Base-by-base conservation (phyloP, 37 sponge, comb jelly and placozoan genomes). In the Haliclona indistincta region DNA sequence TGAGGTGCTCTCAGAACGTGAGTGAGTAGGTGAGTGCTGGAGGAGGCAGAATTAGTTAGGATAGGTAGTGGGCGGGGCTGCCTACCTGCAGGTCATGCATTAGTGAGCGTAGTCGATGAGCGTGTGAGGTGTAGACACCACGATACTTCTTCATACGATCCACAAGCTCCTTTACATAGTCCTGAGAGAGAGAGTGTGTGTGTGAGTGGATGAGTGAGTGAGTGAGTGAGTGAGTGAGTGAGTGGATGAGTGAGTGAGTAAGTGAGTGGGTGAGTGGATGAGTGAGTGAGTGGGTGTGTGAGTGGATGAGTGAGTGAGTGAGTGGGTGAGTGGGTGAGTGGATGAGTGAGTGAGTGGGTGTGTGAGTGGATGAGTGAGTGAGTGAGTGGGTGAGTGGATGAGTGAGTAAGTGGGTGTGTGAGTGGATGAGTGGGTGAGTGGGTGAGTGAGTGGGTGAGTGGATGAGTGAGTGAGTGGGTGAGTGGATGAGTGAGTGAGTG, bases 121-220 rank as follows among this genome's bases (percentile, higher is more conserved):
- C 71, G 68, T 81, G 71, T 22, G 67, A 58, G 11, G 67, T 54
- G 54, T 84, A 90, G 4, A 77, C 73, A n/a, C 90, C 90, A 44
- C 51, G 52, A 20, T 71, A 75, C 38, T 74, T 35, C 49, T 73
- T 73, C 29, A 89, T 75, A 8, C 73, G 74, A 25, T 38, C 28
- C 2, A 79, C 38, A 3, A 84, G 38, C 4, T 32, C n/a, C 25
- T 42, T 49, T 10, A 84, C 51, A 20, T 84, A 70, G 3, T 76
- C 64, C 68, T 65, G 5, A 42, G 17, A n/a, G n/a, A 36, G 7
- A 58, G 13, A 47, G 13, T 47, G 8, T 47, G 49, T 13, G 60
- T 25, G n/a, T 25, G 25, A 65, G 28, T n/a, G n/a, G n/a, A n/a
- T n/a, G 13, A 47, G 13, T 47, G 8, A 17, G 49, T 13, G 60